Conservation (phyloP, 2,797 vertebrate genomes). For the Gadopsis bispinosus region DNA sequence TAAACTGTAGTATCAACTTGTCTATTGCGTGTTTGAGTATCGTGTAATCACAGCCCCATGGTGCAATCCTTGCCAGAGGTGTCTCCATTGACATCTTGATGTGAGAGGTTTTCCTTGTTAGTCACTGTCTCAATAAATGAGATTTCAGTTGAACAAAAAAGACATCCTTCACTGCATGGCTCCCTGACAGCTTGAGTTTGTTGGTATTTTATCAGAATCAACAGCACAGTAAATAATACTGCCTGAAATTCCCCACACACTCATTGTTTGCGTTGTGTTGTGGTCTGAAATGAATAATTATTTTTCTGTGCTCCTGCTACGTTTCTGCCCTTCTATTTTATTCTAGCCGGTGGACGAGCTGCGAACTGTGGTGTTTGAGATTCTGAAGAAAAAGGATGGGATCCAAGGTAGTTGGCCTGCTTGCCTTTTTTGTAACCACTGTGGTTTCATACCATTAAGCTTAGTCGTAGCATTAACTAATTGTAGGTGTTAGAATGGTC, state of each 20-base stretch:
- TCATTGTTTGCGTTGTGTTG: not conserved
- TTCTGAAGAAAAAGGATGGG: conserved; percentile 85
- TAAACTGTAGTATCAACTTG: too few species aligned
- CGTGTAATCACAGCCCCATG: not conserved
- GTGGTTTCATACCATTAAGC: not conserved
- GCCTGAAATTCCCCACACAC: not conserved
- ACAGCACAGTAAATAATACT: not conserved
- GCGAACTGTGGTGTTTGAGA: conserved; percentile 85
- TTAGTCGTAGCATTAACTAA: not conserved
- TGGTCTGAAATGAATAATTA: not conserved
- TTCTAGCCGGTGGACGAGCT: conserved; percentile 90
- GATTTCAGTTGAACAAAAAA: not conserved
- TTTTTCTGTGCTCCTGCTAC: not conserved
- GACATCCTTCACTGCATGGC: not conserved
- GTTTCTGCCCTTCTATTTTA: not conserved
- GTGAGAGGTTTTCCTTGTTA: too few species aligned
- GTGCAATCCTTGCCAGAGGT: not conserved
- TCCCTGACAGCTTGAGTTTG: not conserved
- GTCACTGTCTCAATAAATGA: not conserved
- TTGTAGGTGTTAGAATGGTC: not conserved
- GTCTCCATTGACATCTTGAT: not conserved
- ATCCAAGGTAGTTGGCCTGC: conserved; percentile 61
- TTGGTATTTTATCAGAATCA: not conserved
- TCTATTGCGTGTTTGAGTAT: not conserved
- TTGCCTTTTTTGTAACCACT: not conserved